Base-by-base conservation (phyloP, 2,888 invertebrate species). In the Endotricha flammealis region DNA sequence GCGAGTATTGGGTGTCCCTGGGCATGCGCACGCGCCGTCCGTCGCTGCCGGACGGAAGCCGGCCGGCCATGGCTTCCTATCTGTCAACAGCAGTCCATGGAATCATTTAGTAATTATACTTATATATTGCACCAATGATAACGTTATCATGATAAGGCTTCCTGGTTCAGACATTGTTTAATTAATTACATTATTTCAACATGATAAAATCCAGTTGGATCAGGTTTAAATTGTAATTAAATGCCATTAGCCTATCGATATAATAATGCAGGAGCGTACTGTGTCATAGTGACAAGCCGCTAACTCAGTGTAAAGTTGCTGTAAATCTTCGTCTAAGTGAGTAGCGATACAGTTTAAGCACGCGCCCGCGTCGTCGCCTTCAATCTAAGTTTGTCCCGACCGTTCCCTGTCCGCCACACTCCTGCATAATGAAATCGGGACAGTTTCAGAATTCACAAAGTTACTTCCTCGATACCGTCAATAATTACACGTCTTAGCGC, bases 361-460 rank as follows among this genome's bases (percentile, higher is more conserved):
- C 81, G 80, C 75, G 75, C 73, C 61, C 63, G 67, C 75, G 73
- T 78, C 79, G 72, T 57, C 75, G 70, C 65, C 77, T 80, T 79
- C 82, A 85, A 86, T 86, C 81, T 86, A 86, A 86, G 77, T 86
- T 86, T 78, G 66, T 69, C 68, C 56, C 59, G 63, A 62, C 57
- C 49, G 67, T 59, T 58, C 69, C 68, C 72, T 75, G 77, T 72
- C 76, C 74, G 70, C 70, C 67, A 72, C 73, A 74, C 70, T 66
- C 62, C 61, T 76, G 78, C 77, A 85, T 85, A 85, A 83, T 85
- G 75, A 76, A 82, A 75, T 61, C 62, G 69, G 64, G 59, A 67
- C 68, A 68, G 63, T 63, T 64, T 64, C 59, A 66, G 70, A 69
- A 74, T 75, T 63, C 68, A 53, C 66, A 65, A 68, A 70, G 59